Percentiles rank a stretch among this genome's conserved stretches.
Conservation (phyloP, 1,140 invertebrate species). For the Lepidostoma basale region DNA sequence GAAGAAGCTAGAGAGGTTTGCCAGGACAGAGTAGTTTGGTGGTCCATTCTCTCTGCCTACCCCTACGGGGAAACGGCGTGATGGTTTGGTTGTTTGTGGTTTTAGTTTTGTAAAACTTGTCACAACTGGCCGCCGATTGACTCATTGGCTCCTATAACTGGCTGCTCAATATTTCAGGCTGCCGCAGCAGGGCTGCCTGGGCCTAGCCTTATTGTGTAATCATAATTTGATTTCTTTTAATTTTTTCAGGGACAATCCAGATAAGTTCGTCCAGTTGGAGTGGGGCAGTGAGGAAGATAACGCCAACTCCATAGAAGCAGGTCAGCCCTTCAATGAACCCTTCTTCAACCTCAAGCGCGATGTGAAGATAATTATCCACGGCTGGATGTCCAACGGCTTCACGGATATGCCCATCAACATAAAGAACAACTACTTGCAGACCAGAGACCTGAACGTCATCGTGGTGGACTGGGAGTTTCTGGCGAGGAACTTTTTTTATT, state of each 20-base stretch:
- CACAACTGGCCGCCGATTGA: background rate
- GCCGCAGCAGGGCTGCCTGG: background rate
- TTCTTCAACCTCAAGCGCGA: conserved; percentile 63
- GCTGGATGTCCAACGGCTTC: conserved; percentile 68
- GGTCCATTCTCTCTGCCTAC: too few relatives aligned
- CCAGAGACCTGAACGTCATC: conserved; percentile 69
- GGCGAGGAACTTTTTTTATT: conserved; percentile 69
- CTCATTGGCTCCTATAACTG: background rate
- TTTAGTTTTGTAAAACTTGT: background rate
- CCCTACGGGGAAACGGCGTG: too few relatives aligned
- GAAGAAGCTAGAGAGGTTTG: too few relatives aligned
- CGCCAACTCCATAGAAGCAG: conserved; percentile 48
- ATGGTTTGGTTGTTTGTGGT: background rate
- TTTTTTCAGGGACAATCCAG: conserved; percentile 49
- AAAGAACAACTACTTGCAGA: conserved; percentile 57
- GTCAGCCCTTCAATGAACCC: conserved; percentile 50
- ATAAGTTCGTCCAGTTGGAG: conserved; percentile 50
- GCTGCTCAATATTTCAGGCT: background rate
- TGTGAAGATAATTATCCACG: conserved; percentile 75
- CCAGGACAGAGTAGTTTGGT: too few relatives aligned
- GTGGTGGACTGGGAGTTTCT: conserved; percentile 71
- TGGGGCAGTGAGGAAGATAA: conserved; percentile 49
- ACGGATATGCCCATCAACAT: conserved; percentile 41
- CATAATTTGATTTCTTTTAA: background rate
- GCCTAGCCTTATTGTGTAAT: background rate